Evolutionary conservation across 2,797 vertebrate genomes (phyloP), one percentile per base, ranked within the genome.

Genomic region (Glyptemys insculpta): DNA sequence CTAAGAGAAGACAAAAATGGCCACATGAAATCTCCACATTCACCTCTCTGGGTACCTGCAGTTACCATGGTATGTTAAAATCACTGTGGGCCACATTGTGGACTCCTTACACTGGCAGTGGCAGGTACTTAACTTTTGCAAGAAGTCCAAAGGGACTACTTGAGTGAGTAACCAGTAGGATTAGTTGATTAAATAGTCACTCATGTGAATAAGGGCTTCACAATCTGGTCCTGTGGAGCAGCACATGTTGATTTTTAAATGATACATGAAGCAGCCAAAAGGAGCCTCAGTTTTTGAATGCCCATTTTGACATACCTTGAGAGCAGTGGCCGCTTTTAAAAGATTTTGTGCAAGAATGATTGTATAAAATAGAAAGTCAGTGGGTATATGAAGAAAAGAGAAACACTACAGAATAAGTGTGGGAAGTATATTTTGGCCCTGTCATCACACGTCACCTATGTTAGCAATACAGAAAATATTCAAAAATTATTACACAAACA

Each of bases 171-270:
- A 90, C 5, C 87, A 80, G 2, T 83, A 15, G 56, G 31, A 86
- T 85, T 92, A 80, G 29, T 81, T 90, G 59, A 65, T 84, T 50
- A 25, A 95, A 47, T 87, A 90, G 87, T 5, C 88, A 80, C 57
- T 34, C 6, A 59, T 8, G 3, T 85, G 78, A 93, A 82, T 56
- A 12, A 91, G 81, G 85, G 80, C 53, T 91, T 95, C 49, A 59
- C 82, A 1, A 0, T 68, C 47, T 94, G 47, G 92, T 95, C 56
- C 50, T 41, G 83, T 79, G 83, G 96, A 94, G 85, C 31, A 95
- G 92, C 83, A 92, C 85, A 85, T 93, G 90, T 95, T 96, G 94
- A 86, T 85, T 81, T 91, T 92, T 41, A 79, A 94, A 94, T 6
- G 19, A 25, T 6, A 23, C 19, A 8, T 10, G n/a, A 41, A 41